Base-by-base conservation (phyloP, 2,797 vertebrate genomes). In the Parotocinclus haroldoi region DNA sequence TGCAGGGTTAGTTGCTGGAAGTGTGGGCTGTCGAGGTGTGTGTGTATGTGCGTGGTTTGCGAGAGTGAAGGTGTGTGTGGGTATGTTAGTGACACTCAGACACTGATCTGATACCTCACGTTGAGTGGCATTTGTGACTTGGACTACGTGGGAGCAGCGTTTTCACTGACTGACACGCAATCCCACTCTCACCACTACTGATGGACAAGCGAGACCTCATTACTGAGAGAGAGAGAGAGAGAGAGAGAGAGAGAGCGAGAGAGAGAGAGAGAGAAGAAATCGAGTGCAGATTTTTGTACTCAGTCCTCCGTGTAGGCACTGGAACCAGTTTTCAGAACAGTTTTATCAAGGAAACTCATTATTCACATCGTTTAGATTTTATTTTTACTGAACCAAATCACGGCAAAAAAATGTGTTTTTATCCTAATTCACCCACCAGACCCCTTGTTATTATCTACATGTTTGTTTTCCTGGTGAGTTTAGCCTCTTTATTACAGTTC, bases 161-260 rank as follows among this genome's bases (percentile, higher is more conserved):
- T 52, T 51, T 51, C 61, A 51, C 60, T 50, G 65, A 64, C 56
- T 72, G 69, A 76, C 61, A 76, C 58, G 44, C 38, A 71, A 58
- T 71, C 69, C 65, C 45, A 27, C 27, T 37, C 59, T 46, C 52
- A 68, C 50, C 50, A 27, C 64, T 64, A 66, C 57, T 66, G 54
- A 56, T 46, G 63, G 63, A 59, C 69, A 71, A 63, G 40, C 48
- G 66, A 68, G 65, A 73, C 19, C 63, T 71, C 63, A 70, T 74
- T 62, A 66, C 55, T 17, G 58, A 60, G 27, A 62, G 36, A n/a
- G 39, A 44, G 27, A 58, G 56, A 17, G 9, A 57, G 38, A 49
- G 11, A 17, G 44, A 11, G 9, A 9, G 16, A 13, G n/a, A 0
- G 7, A 51, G 3, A 27, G 2, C 27, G 2, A 2, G 2, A n/a